These are phyloP conservation scores for Xestobium rufovillosum DNA, from an alignment of 2,888 invertebrate genomes.

Conservation along the genomic window DNA sequence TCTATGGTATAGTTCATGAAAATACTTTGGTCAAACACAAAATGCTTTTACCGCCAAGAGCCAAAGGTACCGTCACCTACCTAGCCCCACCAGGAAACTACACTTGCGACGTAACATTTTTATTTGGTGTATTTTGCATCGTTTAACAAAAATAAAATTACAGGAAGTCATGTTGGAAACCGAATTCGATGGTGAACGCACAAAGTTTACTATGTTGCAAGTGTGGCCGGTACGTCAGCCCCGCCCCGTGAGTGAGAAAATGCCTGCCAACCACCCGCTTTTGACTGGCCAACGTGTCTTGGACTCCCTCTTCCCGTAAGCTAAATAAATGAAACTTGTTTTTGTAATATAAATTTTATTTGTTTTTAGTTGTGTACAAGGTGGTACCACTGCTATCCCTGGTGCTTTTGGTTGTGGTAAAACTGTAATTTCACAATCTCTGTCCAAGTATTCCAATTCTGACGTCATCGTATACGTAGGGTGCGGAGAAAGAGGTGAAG, in stretches of 20 bases:
- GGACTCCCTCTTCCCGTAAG: constrained; percentile 96
- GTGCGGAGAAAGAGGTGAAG: constrained; percentile 87
- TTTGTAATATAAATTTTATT: constrained; percentile 8
- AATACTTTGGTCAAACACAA: constrained; percentile 97
- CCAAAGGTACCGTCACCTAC: constrained; percentile 94
- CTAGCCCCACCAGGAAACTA: constrained; percentile 92
- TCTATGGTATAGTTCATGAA: constrained; percentile 94
- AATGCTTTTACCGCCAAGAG: constrained; percentile 88
- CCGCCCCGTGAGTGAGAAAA: constrained; percentile 92
- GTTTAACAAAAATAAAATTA: constrained; percentile 13
- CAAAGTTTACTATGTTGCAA: constrained; percentile 93
- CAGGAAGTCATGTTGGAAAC: constrained; percentile 95
- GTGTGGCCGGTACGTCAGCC: constrained; percentile 99
- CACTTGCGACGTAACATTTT: constrained; percentile 65
- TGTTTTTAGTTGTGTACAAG: constrained; percentile 79
- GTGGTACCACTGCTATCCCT: constrained; percentile 97
- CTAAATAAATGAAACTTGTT: constrained; percentile 27
- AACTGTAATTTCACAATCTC: constrained; percentile 98
- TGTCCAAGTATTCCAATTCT: constrained; percentile 99
- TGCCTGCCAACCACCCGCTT: constrained; percentile 96
- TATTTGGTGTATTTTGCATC: constrained; percentile 3
- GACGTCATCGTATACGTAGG: constrained; percentile 99
- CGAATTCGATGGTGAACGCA: constrained; percentile 94
- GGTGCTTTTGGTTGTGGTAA: constrained; percentile 99
- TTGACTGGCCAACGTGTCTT: constrained; percentile 97